A percentile compares a stretch with the other conserved stretches of the same genome.
Evolutionary conservation across 2,797 vertebrate genomes (phyloP).

Genomic region (Austrolebias charrua): DNA sequence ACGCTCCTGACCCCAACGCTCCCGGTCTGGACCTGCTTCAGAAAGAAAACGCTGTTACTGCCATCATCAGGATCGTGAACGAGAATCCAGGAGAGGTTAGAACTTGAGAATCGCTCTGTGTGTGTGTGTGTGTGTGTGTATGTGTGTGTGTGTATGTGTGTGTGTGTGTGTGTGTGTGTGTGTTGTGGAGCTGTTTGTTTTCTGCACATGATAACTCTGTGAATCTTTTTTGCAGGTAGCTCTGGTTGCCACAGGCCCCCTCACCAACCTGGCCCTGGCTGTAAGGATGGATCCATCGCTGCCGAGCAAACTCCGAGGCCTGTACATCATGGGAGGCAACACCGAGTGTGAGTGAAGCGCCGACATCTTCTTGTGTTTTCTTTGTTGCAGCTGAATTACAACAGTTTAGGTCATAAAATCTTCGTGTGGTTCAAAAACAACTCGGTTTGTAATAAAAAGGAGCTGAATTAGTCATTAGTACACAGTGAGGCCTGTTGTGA

Average conservation of each 20-base stretch:
- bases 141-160: no score
- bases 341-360: constrained; percentile 73
- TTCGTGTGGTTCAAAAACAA: no score
- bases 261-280: constrained; percentile 83
- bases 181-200: background rate
- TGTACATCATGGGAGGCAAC: constrained; percentile 84
- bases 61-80: constrained; percentile 77
- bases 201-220: background rate
- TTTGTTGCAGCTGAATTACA: constrained; percentile 62
- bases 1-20: constrained; percentile 72
- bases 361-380: background rate
- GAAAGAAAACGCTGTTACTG: constrained; percentile 70
- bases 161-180: no score
- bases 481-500: no score
- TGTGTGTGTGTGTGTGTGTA: no score
- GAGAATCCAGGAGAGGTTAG: constrained; percentile 78
- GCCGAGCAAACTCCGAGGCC: constrained; percentile 73
- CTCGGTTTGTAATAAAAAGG: no score
- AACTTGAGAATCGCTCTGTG: background rate
- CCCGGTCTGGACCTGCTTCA: constrained; percentile 74
- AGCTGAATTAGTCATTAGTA: no score
- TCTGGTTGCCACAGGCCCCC: constrained; percentile 80
- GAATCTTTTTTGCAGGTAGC: constrained; percentile 67
- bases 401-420: no score
- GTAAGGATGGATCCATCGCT: constrained; percentile 79